Percentiles rank a stretch among this genome's conserved stretches.
phyloP scores from a whole-genome alignment of 2,888 invertebrate species.

The Diaperis boleti region DNA sequence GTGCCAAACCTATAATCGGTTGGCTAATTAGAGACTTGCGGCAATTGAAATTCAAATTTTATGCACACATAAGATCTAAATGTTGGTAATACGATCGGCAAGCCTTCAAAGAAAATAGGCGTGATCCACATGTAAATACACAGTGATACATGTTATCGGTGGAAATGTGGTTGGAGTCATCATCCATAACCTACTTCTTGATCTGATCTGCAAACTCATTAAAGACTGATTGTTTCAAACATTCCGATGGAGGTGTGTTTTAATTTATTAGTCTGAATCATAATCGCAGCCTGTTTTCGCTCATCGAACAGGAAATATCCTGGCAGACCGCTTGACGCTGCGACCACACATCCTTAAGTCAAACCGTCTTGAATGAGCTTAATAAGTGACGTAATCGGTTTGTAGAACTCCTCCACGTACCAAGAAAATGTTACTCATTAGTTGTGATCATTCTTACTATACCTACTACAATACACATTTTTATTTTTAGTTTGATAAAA shows the following conservation, averaged over 20 bases:
- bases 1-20: constrained; percentile 37
- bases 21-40: constrained; percentile 37
- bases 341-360: constrained; percentile 40
- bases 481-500: constrained; percentile 13
- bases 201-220: constrained; percentile 18
- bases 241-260: constrained; percentile 13
- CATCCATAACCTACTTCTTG: constrained; percentile 31
- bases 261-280: constrained; percentile 30
- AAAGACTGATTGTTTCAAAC: constrained; percentile 13
- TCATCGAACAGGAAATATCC: constrained; percentile 28
- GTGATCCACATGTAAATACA: constrained; percentile 45
- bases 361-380: constrained; percentile 37
- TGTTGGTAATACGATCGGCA: constrained; percentile 40
- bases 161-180: constrained; percentile 19
- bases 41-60: constrained; percentile 41
- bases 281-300: constrained; percentile 22
- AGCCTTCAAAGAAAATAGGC: constrained; percentile 50
- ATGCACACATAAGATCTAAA: constrained; percentile 42
- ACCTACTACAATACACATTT: constrained; percentile 17
- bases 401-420: constrained; percentile 38
- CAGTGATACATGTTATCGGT: constrained; percentile 34
- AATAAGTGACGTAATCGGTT: constrained; percentile 35
- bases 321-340: constrained; percentile 43
- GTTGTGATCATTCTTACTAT: neutral
- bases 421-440: constrained; percentile 41